These are phyloP conservation scores for Crambe crambe DNA, from an alignment of 37 sponge, comb jelly and placozoan genomes.

Conservation along the genomic window DNA sequence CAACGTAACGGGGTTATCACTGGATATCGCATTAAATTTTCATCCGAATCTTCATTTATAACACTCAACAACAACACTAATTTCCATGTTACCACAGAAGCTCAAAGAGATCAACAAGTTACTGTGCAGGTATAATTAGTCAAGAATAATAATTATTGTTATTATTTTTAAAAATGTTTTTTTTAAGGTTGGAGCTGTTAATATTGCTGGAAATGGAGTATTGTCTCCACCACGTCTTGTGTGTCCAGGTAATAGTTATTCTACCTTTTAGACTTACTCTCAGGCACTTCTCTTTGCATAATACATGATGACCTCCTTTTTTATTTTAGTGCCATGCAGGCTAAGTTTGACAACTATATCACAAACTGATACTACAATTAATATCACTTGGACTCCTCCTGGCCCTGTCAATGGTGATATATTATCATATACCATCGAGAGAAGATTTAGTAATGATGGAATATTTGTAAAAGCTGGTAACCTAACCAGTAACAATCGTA, in stretches of 20 bases:
- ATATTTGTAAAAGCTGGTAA: not conserved
- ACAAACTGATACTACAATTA: not conserved
- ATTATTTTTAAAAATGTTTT: too few relatives aligned
- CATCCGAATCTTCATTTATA: not conserved
- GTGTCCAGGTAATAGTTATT: not conserved
- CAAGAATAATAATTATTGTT: not conserved
- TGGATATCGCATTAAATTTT: slow-evolving; percentile 5
- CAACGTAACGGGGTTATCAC: slow-evolving; percentile 64
- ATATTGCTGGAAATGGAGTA: not conserved
- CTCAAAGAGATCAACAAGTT: not conserved
- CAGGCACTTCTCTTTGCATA: too few relatives aligned
- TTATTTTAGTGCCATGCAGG: not conserved
- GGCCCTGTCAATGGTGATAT: too few relatives aligned
- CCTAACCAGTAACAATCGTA: not conserved
- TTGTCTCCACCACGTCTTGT: not conserved
- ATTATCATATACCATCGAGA: not conserved
- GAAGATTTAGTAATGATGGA: not conserved
- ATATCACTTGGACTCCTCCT: not conserved
- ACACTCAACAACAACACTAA: not conserved
- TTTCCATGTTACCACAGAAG: not conserved
- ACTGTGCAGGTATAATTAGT: not conserved
- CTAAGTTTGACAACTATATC: not conserved
- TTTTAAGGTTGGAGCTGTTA: slow-evolving; percentile 3
- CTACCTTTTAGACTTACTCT: too few relatives aligned
- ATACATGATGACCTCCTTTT: not conserved